Evolutionary conservation across 2,797 vertebrate species (phyloP).

Genomic region (Intellagama lesueurii): DNA sequence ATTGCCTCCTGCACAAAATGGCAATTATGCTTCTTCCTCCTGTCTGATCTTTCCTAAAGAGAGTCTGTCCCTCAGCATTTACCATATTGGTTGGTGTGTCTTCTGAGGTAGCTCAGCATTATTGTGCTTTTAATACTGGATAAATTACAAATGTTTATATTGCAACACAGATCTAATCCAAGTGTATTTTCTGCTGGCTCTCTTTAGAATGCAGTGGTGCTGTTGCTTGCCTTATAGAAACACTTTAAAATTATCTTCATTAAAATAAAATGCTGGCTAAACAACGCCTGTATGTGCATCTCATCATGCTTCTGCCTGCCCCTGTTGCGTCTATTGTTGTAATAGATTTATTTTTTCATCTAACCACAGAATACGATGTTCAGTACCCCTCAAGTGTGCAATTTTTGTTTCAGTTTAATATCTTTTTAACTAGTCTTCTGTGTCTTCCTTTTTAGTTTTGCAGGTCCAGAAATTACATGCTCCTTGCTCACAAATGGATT

Average conservation of each 20-base stretch:
- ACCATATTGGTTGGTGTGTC: slow-evolving; percentile 63
- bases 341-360: accelerated
- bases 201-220: neutral
- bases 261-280: slow-evolving; percentile 9
- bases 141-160: slow-evolving; percentile 32
- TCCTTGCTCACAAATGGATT: neutral
- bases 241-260: slow-evolving; percentile 9
- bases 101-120: slow-evolving; percentile 59
- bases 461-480: slow-evolving; percentile 31
- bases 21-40: slow-evolving; percentile 64
- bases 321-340: slow-evolving; percentile 18
- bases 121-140: slow-evolving; percentile 63
- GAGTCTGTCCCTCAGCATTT: slow-evolving; percentile 58
- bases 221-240: neutral
- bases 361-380: slow-evolving; percentile 4
- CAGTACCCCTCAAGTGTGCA: neutral
- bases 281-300: accelerated
- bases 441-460: slow-evolving; percentile 23
- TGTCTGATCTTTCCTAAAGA: slow-evolving; percentile 56
- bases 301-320: neutral
- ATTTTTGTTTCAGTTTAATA: slow-evolving; percentile 15
- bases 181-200: accelerated
- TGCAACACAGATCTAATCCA: slow-evolving; percentile 23
- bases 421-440: neutral
- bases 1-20: slow-evolving; percentile 40